Evolutionary conservation across 2,797 vertebrate species (phyloP).

Genomic region (Loriculus beryllinus): DNA sequence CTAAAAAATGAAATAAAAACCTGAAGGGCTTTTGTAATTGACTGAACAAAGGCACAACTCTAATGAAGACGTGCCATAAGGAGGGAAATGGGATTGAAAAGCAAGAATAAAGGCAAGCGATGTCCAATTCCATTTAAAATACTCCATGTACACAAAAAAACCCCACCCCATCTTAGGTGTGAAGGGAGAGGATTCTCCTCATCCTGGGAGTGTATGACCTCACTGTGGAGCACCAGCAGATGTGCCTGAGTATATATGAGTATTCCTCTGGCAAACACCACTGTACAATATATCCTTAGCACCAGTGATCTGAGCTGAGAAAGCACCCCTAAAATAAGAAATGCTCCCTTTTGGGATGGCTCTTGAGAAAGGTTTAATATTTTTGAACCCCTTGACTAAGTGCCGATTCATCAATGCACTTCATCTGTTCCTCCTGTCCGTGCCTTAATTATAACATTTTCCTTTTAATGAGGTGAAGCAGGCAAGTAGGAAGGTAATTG

Average conservation of each 20-base stretch:
- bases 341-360: neutral
- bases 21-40: neutral
- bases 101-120: neutral
- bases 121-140: neutral
- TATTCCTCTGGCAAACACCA: accelerated
- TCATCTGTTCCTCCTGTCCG: constrained; percentile 18
- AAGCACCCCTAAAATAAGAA: neutral
- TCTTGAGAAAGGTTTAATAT: neutral
- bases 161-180: accelerated
- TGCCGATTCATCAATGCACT: constrained; percentile 50
- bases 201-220: neutral
- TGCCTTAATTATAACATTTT: constrained; percentile 57
- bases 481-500: constrained; percentile 51
- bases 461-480: constrained; percentile 56
- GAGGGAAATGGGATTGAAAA: neutral
- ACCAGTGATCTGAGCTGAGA: neutral
- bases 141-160: neutral
- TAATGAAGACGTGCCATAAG: neutral
- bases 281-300: neutral
- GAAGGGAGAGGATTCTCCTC: neutral
- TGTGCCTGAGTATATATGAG: neutral
- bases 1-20: neutral
- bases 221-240: neutral
- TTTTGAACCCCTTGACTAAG: constrained; percentile 23
- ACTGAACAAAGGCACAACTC: neutral